Base-by-base conservation (phyloP, 2,888 invertebrate genomes). In the Mactromeris polynyma region DNA sequence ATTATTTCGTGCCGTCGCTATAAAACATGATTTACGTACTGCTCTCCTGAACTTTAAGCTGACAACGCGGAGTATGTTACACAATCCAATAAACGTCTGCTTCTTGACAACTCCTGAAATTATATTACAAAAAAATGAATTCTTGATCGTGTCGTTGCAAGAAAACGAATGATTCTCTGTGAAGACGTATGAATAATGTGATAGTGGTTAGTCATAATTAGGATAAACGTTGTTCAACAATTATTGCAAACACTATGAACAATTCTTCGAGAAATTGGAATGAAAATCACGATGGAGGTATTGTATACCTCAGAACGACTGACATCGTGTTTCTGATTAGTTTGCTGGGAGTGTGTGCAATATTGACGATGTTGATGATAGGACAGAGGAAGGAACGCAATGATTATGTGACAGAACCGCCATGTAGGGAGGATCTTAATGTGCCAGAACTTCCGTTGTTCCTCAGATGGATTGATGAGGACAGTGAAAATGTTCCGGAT, bases 271-370 rank as follows among this genome's bases (percentile, higher is more conserved):
- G 33, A 73, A 36, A 36, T 36, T 36, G 33, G 31, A 73, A 33
- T 19, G 73, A 73, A 73, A 19, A 33, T 31, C n/a, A 40, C 7
- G 40, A 78, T 14, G 78, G 78, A 1, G 69, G 33, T 2, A n/a
- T 83, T 42, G 38, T n/a, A 7, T 85, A 85, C 19, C 58, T 85
- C 0, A 58, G 42, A 42, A 80, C 85, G 17, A 58, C 46, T 31
- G 85, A 85, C 58, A 85, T 85, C 0, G 38, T 85, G 51, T 36
- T 85, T n/a, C 58, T 85, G 81, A 85, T 85, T 38, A 69, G 80
- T 26, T 80, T 79, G 40, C 80, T 85, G 40, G 85, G 85, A 31
- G 77, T 85, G 17, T 85, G 85, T 64, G 85, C 85, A 2, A 64
- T 85, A 40, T 26, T 85, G 40, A 64, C 85, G 26, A 40, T 85